phyloP scores from a whole-genome alignment of 1,140 invertebrate genomes.

The Aphis gossypii region DNA sequence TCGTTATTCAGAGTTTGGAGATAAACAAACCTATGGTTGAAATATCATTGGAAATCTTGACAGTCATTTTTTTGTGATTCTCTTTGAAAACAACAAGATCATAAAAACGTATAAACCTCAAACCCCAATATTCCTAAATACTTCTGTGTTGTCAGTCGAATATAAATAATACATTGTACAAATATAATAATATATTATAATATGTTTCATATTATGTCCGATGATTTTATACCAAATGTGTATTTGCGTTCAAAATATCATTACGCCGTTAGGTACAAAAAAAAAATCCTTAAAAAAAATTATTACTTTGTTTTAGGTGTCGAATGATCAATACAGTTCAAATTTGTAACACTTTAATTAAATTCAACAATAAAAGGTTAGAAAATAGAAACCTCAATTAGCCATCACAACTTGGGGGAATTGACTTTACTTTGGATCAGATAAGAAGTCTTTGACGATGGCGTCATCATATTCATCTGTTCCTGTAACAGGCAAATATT shows the following conservation, averaged over 20 bases:
- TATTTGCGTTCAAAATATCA: not conserved
- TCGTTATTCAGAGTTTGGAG: not conserved
- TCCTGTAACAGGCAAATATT: not conserved
- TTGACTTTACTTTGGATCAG: conserved; percentile 1
- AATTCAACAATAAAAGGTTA: not conserved
- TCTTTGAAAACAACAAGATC: not conserved
- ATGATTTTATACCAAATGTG: not conserved
- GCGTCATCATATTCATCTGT: not conserved
- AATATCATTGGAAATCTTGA: not conserved
- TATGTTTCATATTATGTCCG: not conserved
- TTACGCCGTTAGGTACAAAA: not conserved
- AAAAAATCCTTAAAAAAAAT: not conserved
- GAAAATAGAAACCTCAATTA: not conserved
- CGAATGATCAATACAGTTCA: not conserved
- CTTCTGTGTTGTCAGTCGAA: not conserved
- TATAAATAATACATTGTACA: not conserved
- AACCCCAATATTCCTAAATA: not conserved
- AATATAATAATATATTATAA: not conserved
- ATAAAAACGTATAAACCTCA: not conserved
- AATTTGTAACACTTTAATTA: not conserved
- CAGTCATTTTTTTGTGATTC: not conserved
- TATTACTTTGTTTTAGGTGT: not conserved
- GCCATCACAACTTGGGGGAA: not conserved
- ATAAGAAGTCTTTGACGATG: not conserved
- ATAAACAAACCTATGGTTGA: too few species aligned